These are phyloP conservation scores for Onychomys torridus DNA, from an alignment of 2,797 vertebrate species.

Conservation along the genomic window DNA sequence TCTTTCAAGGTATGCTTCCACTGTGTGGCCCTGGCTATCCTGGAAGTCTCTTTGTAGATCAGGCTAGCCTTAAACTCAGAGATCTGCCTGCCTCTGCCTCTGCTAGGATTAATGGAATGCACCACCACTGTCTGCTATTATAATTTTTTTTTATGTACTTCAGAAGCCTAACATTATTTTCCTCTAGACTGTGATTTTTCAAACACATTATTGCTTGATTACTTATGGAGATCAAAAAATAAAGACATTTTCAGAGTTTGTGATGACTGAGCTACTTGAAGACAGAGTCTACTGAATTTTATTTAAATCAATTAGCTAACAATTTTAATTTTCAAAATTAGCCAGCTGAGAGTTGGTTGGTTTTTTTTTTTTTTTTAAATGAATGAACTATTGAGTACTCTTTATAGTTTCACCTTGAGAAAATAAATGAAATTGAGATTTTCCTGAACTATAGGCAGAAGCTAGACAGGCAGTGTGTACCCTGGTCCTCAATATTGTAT, in stretches of 20 bases:
- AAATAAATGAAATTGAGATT: conserved; percentile 57
- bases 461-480: neutral
- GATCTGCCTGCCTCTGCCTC: neutral
- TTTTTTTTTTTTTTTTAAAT: neutral
- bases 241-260: conserved; percentile 36
- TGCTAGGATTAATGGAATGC: neutral
- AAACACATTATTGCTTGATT: conserved; percentile 45
- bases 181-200: neutral
- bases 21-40: neutral
- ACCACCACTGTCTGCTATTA: neutral
- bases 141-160: neutral
- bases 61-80: neutral
- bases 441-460: conserved; percentile 11
- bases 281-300: conserved; percentile 54
- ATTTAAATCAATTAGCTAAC: conserved; percentile 39
- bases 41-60: neutral
- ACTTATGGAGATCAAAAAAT: neutral
- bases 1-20: neutral
- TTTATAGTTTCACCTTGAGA: conserved; percentile 37
- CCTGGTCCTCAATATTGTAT: neutral
- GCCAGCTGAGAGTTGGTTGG: neutral
- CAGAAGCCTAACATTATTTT: conserved; percentile 52
- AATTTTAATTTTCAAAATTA: conserved; percentile 72
- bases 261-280: conserved; percentile 47
- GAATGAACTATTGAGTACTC: neutral